Base-by-base conservation (phyloP, 2,113 vertebrate genomes). In the Nycticryphes semicollaris region DNA sequence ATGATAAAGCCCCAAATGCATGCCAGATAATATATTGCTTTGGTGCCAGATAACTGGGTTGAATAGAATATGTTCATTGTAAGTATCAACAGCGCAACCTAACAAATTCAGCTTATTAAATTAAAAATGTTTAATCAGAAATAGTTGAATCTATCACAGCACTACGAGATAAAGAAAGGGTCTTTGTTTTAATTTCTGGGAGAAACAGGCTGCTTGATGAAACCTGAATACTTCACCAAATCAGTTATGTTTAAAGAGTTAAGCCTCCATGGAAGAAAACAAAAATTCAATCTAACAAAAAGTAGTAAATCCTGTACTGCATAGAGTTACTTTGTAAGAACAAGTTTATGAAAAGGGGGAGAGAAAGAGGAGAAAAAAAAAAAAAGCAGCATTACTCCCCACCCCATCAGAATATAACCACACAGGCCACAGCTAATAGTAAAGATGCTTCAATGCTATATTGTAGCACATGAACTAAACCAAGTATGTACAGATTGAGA, bases 241-340 rank as follows among this genome's bases (percentile, higher is more conserved):
- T 43, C 43, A 56, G 22, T 66, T 89, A 33, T 18, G 19, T 78
- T 90, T 75, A 86, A 96, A 89, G 43, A 95, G 41, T 37, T 81
- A 92, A 77, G 45, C 27, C 35, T 84, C 53, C 27, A 69, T 0
- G 30, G 14, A 33, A 41, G 13, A 74, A 82, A 81, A 35, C 69
- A n/a, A 50, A 18, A 31, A 35, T 39, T 31, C 59, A 51, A 37
- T 39, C 90, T 79, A 75, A 88, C 47, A 45, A 91, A 69, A 60
- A 89, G 66, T 57, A 94, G 56, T 82, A 84, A 87, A 90, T 69
- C 35, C 24, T 77, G 69, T 75, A 96, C 95, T 96, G 94, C 92
- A 96, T 85, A 96, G 93, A 89, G 74, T 93, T 84, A 97, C 66
- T 93, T 75, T 54, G 11, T 69, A 78, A 91, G 73, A 92, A 90